Evolutionary conservation across 2,888 invertebrate species (phyloP).

Genomic region (Torymus auratus): DNA sequence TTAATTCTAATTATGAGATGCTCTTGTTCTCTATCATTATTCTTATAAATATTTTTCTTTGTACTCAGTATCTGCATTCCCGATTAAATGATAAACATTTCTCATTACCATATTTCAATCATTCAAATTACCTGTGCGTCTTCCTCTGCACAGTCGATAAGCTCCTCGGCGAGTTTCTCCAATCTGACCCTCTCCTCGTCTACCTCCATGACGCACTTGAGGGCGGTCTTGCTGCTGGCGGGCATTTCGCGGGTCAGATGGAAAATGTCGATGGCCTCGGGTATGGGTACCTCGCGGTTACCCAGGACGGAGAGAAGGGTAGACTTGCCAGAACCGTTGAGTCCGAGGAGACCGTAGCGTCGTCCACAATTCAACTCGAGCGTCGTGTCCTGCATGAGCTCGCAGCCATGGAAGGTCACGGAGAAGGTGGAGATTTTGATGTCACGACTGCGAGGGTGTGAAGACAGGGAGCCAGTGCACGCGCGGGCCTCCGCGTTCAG

Average conservation of each 20-base stretch:
- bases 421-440: constrained; percentile 97
- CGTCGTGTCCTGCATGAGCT: constrained; percentile 95
- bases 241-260: constrained; percentile 98
- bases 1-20: too few species aligned
- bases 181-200: constrained; percentile 94
- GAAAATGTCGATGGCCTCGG: constrained; percentile 98
- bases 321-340: constrained; percentile 99
- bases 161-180: constrained; percentile 93
- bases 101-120: too few species aligned
- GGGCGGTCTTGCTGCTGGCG: constrained; percentile 97
- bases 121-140: constrained; percentile 79
- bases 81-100: too few species aligned
- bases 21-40: too few species aligned
- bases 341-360: constrained; percentile 96
- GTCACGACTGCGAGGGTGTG: constrained; percentile 97
- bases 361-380: constrained; percentile 98
- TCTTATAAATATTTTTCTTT: too few species aligned
- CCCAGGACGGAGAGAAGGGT: constrained; percentile 94
- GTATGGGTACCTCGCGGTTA: constrained; percentile 96
- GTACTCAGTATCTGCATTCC: too few species aligned
- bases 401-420: constrained; percentile 98
- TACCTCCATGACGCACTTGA: constrained; percentile 98
- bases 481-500: constrained; percentile 95
- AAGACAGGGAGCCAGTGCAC: constrained; percentile 95
- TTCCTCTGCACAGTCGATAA: constrained; percentile 89